Conservation (phyloP, 2,888 invertebrate genomes). For the Venusia cambrica region DNA sequence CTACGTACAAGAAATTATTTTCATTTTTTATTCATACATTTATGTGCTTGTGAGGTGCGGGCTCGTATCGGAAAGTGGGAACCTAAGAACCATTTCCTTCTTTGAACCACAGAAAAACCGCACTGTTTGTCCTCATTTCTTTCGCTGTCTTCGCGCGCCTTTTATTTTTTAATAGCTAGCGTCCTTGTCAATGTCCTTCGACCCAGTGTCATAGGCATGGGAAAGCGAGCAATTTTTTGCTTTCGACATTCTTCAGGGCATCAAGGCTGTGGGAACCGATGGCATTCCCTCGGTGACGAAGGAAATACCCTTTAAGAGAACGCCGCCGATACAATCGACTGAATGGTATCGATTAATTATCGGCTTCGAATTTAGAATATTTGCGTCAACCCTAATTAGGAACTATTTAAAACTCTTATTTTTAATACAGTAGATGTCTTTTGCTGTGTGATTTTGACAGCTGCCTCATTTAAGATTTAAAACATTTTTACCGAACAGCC, state of each 20-base stretch:
- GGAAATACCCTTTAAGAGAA: slow-evolving; percentile 68
- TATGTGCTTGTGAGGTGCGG: too few species aligned
- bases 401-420: slow-evolving; percentile 37
- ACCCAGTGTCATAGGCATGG: slow-evolving; percentile 62
- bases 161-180: slow-evolving; percentile 9
- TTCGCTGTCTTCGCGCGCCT: too few species aligned
- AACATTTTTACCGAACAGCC: too few species aligned
- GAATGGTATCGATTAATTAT: slow-evolving; percentile 69
- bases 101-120: too few species aligned
- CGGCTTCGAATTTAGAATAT: slow-evolving; percentile 51
- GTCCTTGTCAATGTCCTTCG: slow-evolving; percentile 35
- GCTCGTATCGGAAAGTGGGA: too few species aligned
- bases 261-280: slow-evolving; percentile 78
- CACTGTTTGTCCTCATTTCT: too few species aligned
- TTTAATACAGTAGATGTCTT: too few species aligned
- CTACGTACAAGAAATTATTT: too few species aligned
- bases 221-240: slow-evolving; percentile 74
- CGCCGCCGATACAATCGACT: slow-evolving; percentile 64
- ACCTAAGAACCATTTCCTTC: too few species aligned
- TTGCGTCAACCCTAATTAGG: slow-evolving; percentile 59
- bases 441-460: too few species aligned
- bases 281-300: slow-evolving; percentile 58
- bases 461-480: too few species aligned
- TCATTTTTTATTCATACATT: too few species aligned
- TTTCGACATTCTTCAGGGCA: slow-evolving; percentile 59